phyloP scores from a whole-genome alignment of 35 echinoderm and acorn worm genomes.

The Ophioderma brevispina region DNA sequence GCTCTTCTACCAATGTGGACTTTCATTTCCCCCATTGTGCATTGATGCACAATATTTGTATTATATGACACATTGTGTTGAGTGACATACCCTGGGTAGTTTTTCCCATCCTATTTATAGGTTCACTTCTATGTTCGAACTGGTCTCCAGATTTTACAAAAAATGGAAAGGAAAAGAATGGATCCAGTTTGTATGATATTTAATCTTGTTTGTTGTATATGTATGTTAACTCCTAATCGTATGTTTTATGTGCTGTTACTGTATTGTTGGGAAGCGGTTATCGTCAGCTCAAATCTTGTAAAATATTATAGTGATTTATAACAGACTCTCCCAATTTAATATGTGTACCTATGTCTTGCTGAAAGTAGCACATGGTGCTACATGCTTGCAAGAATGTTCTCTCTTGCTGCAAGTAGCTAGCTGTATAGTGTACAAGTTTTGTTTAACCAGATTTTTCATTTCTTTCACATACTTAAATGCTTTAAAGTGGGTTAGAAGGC shows the following conservation, averaged over 20 bases:
- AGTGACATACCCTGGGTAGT: background rate
- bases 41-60: background rate
- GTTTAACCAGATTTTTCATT: too few species aligned
- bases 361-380: too few species aligned
- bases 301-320: background rate
- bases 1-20: background rate
- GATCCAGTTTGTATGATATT: background rate
- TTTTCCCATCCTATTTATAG: background rate
- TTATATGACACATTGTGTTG: background rate
- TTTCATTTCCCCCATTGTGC: background rate
- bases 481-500: too few species aligned
- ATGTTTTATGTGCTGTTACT: background rate
- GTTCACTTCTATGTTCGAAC: background rate
- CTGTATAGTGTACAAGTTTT: too few species aligned
- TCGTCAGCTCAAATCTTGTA: background rate
- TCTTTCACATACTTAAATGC: too few species aligned
- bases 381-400: too few species aligned
- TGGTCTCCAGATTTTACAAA: background rate
- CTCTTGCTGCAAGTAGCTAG: too few species aligned
- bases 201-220: background rate
- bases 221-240: background rate
- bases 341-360: background rate
- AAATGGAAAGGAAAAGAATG: background rate
- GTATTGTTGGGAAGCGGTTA: background rate
- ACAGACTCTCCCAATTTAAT: background rate